Conservation (phyloP, 2,888 invertebrate genomes). For the Orchestes rusci region DNA sequence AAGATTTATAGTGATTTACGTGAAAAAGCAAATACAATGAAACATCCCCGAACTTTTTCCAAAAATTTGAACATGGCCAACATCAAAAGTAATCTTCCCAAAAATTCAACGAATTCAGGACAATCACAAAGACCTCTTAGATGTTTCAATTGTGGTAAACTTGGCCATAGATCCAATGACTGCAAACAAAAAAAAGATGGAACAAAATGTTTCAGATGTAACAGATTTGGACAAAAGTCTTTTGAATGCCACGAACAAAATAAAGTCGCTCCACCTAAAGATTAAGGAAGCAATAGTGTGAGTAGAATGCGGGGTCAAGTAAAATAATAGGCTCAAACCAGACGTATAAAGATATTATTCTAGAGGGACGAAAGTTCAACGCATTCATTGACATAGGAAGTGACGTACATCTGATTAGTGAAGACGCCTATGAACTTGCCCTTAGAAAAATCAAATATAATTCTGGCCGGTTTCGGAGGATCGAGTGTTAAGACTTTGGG, state of each 20-base stretch:
- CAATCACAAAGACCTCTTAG: constrained; percentile 1
- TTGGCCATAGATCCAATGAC: constrained; percentile 15
- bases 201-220: constrained; percentile 24
- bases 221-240: constrained; percentile 23
- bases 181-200: constrained; percentile 17
- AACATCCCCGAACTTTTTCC: neutral
- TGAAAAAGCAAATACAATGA: neutral
- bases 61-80: too few species aligned
- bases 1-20: constrained; percentile 20
- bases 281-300: neutral
- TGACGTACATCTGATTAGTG: constrained; percentile 18
- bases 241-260: constrained; percentile 9
- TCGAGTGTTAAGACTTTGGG: constrained; percentile 18
- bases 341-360: too few species aligned
- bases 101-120: neutral
- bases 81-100: too few species aligned
- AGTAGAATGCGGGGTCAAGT: too few species aligned
- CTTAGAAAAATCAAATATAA: constrained; percentile 10
- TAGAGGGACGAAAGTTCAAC: constrained; percentile 5
- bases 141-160: constrained; percentile 13
- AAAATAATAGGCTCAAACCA: too few species aligned
- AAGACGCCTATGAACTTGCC: too few species aligned
- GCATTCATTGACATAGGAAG: constrained; percentile 26
- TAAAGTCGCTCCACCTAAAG: neutral
- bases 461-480: constrained; percentile 16